Evolutionary conservation across 2,113 vertebrate genomes (phyloP), one percentile per base, ranked within the genome.

Genomic region (Mugil cephalus): DNA sequence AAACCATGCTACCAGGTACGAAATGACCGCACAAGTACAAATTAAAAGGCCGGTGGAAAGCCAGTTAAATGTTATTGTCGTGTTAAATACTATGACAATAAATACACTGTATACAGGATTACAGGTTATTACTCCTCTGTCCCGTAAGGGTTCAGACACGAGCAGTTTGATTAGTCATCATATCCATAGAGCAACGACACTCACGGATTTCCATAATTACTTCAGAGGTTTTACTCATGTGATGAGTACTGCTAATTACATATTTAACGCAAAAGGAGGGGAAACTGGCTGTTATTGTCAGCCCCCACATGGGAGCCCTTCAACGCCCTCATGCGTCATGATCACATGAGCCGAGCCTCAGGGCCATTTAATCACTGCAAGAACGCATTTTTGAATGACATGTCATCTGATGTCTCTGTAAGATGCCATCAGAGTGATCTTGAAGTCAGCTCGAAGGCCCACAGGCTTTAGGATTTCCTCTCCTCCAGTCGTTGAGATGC

Each of bases 321-420:
- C 11, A 13, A 6, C 47, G 51, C 43, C 24, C 17, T 13, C 54
- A 24, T 59, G 53, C n/a, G 62, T 79, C 63, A 62, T 38, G 42
- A 36, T 77, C 61, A 52, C 62, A 50, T 69, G 55, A 39, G 21
- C 42, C 78, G 60, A 71, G 35, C 40, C 1, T 1, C 0, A 1
- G 8, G 42, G 10, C 46, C 52, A 36, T 80, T 67, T 52, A 52
- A 63, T 39, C 51, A 8, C 1, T 13, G n/a, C 51, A 40, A 34
- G 10, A 47, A 1, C 21, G 12, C 56, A 15, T 66, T 46, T 65
- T 64, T 46, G n/a, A 51, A 55, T 21, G 2, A 53, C 58, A 38
- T 43, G 69, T 90, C 86, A 72, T 64, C 47, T 1, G 18, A 48
- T 59, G 50, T 19, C 45, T 21, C 35, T 39, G 17, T 53, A 64